These are phyloP conservation scores for Mormyrus lacerda DNA, from an alignment of 2,113 vertebrate genomes.

Conservation along the genomic window DNA sequence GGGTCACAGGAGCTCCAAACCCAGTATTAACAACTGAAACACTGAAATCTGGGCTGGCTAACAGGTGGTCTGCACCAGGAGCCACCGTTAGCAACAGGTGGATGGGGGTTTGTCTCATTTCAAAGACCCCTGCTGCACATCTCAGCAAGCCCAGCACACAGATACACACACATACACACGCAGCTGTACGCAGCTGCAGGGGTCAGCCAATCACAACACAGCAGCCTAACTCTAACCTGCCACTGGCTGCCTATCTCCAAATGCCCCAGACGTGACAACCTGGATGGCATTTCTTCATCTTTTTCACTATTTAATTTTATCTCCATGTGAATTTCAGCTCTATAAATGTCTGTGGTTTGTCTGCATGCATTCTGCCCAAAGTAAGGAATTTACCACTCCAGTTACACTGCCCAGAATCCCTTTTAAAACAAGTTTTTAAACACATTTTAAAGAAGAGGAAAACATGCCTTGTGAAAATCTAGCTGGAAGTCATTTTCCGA, in stretches of 20 bases:
- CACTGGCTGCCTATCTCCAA: slow-evolving; percentile 33
- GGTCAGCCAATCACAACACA: background rate
- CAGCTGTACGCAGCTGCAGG: background rate
- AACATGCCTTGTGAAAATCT: background rate
- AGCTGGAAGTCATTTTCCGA: background rate
- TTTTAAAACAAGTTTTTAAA: background rate
- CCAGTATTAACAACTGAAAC: background rate
- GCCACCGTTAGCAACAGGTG: background rate
- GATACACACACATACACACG: slow-evolving; percentile 42
- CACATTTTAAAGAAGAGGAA: background rate
- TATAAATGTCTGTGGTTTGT: background rate
- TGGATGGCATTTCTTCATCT: background rate
- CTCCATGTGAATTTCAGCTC: background rate
- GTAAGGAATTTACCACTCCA: background rate
- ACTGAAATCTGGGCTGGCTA: background rate
- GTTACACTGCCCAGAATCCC: background rate
- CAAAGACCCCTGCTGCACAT: background rate
- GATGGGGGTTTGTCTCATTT: background rate
- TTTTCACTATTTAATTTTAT: background rate
- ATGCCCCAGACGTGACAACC: background rate
- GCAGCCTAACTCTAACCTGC: slow-evolving; percentile 17
- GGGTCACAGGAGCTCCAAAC: background rate
- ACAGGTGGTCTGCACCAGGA: background rate
- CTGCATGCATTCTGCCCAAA: background rate
- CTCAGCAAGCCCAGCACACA: slow-evolving; percentile 40